phyloP scores from a whole-genome alignment of 2,113 vertebrate species.

The Nipponia nippon region DNA sequence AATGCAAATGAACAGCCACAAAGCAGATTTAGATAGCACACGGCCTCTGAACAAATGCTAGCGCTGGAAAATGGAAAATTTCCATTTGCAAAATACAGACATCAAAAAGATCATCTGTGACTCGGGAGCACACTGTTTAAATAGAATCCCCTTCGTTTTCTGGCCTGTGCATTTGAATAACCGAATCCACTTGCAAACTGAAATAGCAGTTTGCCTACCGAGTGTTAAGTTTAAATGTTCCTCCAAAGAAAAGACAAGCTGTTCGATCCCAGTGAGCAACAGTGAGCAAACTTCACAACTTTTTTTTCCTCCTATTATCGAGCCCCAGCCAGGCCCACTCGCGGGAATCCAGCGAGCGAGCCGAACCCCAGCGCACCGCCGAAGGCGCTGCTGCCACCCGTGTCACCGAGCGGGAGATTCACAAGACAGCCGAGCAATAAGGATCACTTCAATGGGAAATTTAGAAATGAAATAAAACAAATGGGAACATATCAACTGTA shows the following conservation, averaged over 20 bases:
- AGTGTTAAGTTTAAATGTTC: conserved; percentile 64
- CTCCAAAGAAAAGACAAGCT: conserved; percentile 67
- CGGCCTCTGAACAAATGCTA: conserved; percentile 50
- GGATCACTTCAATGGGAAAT: not conserved
- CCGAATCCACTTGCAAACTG: conserved; percentile 61
- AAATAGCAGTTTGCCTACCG: conserved; percentile 64
- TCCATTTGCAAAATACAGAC: conserved; percentile 68
- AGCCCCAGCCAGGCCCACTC: not conserved
- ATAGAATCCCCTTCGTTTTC: conserved; percentile 67
- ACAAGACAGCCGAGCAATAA: not conserved
- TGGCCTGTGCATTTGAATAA: conserved; percentile 65
- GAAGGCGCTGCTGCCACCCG: not conserved
- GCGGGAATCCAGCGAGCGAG: accelerated
- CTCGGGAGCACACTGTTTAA: conserved; percentile 58
- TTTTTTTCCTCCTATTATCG: not conserved
- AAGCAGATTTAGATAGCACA: conserved; percentile 54
- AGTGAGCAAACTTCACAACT: conserved; percentile 37
- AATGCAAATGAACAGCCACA: conserved; percentile 45
- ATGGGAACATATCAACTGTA: not conserved
- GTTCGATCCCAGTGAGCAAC: conserved; percentile 49
- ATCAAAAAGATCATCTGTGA: conserved; percentile 71
- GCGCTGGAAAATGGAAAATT: conserved; percentile 61
- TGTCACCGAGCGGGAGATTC: not conserved
- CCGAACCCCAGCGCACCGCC: not conserved
- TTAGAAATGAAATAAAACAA: not conserved